Evolutionary conservation across 1,140 invertebrate genomes (phyloP), one percentile per base, ranked within the genome.

Genomic region (Aphaenogaster ashmeadi): DNA sequence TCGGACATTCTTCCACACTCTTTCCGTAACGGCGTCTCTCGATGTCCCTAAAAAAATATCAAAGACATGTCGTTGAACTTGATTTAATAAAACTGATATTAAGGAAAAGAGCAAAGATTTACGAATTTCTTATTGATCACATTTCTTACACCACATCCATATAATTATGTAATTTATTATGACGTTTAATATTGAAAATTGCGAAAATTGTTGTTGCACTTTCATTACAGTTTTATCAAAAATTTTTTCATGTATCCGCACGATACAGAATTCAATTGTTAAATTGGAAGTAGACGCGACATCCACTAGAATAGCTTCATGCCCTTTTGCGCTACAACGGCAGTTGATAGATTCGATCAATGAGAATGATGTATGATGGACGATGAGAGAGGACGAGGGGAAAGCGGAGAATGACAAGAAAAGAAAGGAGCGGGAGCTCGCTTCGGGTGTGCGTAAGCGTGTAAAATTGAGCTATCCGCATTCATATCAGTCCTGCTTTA

Each of bases 381-480:
- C 81, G 83, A 62, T 64, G 86, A 33, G 44, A n/a, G 21, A 33
- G 36, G 4, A 5, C 15, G 66, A 18, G 21, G 9, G 38, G 8
- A 2, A 27, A 50, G 13, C 27, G 47, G 21, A 27, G 52, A 52
- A 3, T 66, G 60, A 9, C 36, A 60, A 27, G 50, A 44, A 47
- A 78, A 50, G 33, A 66, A n/a, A 62, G 13, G 21, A 67, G n/a
- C 47, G 38, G 36, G n/a, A 41, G 6, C 21, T 38, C 47, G 88
- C 78, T 60, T 85, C 13, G 87, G 21, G 69, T 69, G 67, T 71
- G 87, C 67, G 44, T 44, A 66, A 72, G 88, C 86, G 69, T 87
- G 67, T 66, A 90, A 91, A 94, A 93, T 93, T 90, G 91, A 93
- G 91, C 89, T 78, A 92, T 94, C 90, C 89, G 90, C 89, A 93